Base-by-base conservation (phyloP, 1,140 invertebrate species). In the Chlorops oryzae region DNA sequence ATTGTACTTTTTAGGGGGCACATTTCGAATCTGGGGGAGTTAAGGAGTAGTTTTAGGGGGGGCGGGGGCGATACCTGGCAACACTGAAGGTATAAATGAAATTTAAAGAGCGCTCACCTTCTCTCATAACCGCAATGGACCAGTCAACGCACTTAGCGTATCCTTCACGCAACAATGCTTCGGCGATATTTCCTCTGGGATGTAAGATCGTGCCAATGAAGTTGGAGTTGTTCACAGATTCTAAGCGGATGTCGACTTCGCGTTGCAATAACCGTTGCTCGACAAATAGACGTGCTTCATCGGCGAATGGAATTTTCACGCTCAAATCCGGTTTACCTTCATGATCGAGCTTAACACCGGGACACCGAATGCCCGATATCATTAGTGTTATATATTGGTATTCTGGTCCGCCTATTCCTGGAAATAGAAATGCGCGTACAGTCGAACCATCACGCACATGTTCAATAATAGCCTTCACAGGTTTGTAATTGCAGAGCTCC, bases 121-220 rank as follows among this genome's bases (percentile, higher is more conserved):
- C 76, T 67, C 88, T 88, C 62, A 94, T 89, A 28, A 88, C 84
- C 22, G 83, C 87, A 73, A 99, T 88, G 7, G 91, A 95, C 94
- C 94, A 97, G 69, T 98, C 95, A n/a, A 98, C 91, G 67, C 94
- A 98, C 65, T 84, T 86, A 0, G 93, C 96, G 63, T 96, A 92
- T 20, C 96, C 96, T 75, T 96, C 88, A 41, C 73, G 82, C 42
- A 99, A 68, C 34, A 99, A 75, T 37, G 86, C 78, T 68, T 98
- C 95, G 0, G 96, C 94, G 73, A 99, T 99, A 64, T 98, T 98
- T 76, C 92, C 75, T 62, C 81, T 82, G 2, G 95, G 94, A 76
- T 98, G 94, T 27, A 96, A 60, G 56, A 98, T 86, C n/a, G 88
- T 91, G 18, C 95, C 96, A 55, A 97, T 86, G 62, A 97, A 90